These are phyloP conservation scores for Drosophila nr. perissopoda DNA, from an alignment of 2,888 invertebrate species.

Conservation along the genomic window DNA sequence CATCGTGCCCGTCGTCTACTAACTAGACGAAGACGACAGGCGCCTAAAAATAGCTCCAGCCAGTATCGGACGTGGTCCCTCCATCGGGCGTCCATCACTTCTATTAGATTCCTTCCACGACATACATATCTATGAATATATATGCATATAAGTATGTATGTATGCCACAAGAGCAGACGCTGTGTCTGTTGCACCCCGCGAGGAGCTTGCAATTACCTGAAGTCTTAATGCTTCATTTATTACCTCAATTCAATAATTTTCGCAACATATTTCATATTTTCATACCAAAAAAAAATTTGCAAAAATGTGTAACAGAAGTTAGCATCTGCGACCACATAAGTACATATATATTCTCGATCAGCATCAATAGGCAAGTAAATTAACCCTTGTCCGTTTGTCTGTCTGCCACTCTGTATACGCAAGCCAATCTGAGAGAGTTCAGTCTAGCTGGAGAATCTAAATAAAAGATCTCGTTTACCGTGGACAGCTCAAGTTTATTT, in stretches of 20 bases:
- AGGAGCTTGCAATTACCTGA: constrained; percentile 30
- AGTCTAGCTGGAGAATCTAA: background rate
- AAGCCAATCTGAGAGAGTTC: background rate
- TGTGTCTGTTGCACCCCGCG: constrained; percentile 62
- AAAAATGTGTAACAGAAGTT: background rate
- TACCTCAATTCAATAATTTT: background rate
- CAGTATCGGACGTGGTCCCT: constrained; percentile 47
- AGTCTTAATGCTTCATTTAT: background rate
- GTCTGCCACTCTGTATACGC: background rate
- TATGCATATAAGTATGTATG: background rate
- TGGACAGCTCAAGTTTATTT: background rate
- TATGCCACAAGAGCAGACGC: constrained; percentile 53
- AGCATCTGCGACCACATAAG: background rate
- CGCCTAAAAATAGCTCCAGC: constrained; percentile 66
- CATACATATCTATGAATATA: background rate
- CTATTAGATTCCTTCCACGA: constrained; percentile 63
- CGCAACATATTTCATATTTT: background rate
- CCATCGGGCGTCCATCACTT: constrained; percentile 57
- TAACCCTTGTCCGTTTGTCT: background rate
- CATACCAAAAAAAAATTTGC: no score
- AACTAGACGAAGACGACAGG: constrained; percentile 70
- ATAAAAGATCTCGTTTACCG: background rate
- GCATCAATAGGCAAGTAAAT: background rate
- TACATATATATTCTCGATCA: background rate
- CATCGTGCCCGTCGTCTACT: constrained; percentile 53